These are phyloP conservation scores for Drosophila lini DNA, from an alignment of 1,140 invertebrate species.

Conservation along the genomic window DNA sequence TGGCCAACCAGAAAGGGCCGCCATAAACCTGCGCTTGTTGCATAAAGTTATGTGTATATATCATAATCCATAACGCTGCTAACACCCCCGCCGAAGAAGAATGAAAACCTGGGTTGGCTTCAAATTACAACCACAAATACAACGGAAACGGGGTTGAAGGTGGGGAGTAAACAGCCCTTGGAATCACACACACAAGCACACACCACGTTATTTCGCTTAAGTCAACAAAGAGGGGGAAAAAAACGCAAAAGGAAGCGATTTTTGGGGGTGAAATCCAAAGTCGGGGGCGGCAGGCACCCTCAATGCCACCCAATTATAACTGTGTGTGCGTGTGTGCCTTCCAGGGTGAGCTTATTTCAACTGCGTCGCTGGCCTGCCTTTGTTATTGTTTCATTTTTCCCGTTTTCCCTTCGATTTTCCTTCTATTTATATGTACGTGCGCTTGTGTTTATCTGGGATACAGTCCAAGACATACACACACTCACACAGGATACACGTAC, in stretches of 20 bases:
- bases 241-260: slow-evolving; percentile 33
- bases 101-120: slow-evolving; percentile 34
- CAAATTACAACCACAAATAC: slow-evolving; percentile 79
- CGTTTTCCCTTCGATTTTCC: slow-evolving; percentile 67
- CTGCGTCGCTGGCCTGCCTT: slow-evolving; percentile 24
- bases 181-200: slow-evolving; percentile 21
- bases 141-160: slow-evolving; percentile 40
- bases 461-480: slow-evolving; percentile 21
- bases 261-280: slow-evolving; percentile 70
- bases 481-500: slow-evolving; percentile 30
- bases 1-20: slow-evolving; percentile 21
- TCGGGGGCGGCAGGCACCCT: slow-evolving; percentile 55
- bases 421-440: slow-evolving; percentile 36
- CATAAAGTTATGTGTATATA: slow-evolving; percentile 74
- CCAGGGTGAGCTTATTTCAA: slow-evolving; percentile 48
- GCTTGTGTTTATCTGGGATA: slow-evolving; percentile 49
- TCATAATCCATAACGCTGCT: slow-evolving; percentile 77
- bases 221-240: slow-evolving; percentile 64
- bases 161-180: slow-evolving; percentile 48
- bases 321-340: slow-evolving; percentile 45
- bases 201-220: slow-evolving; percentile 48
- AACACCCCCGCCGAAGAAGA: background rate
- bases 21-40: slow-evolving; percentile 46
- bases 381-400: slow-evolving; percentile 79
- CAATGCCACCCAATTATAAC: slow-evolving; percentile 83